phyloP scores from a whole-genome alignment of 1,140 invertebrate genomes.

The Ladona fulva region DNA sequence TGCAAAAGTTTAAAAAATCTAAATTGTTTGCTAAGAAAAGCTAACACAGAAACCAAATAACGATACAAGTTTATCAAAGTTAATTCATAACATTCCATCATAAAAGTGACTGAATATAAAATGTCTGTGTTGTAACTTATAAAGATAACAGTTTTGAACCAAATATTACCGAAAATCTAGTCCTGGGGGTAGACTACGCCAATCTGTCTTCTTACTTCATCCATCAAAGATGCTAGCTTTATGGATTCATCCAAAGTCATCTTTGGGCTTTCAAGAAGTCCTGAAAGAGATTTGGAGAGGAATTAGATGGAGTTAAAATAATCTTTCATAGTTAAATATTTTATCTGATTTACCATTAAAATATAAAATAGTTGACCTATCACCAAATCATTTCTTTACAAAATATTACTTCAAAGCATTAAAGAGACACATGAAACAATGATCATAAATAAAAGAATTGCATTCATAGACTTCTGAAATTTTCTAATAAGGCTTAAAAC shows the following conservation, averaged over 20 bases:
- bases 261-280: constrained; percentile 29
- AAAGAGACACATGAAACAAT: no score
- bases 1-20: not conserved
- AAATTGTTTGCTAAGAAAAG: not conserved
- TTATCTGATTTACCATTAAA: no score
- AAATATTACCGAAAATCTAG: not conserved
- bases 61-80: not conserved
- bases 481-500: no score
- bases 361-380: no score
- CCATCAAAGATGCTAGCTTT: constrained; percentile 30
- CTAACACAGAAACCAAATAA: not conserved
- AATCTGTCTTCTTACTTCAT: constrained; percentile 32
- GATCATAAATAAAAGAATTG: no score
- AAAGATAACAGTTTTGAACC: constrained; percentile 7
- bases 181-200: constrained; percentile 32
- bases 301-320: no score
- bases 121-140: not conserved
- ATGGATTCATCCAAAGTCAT: constrained; percentile 31
- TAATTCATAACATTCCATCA: not conserved
- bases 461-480: no score
- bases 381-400: no score
- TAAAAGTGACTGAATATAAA: not conserved
- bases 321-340: no score
- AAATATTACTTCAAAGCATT: no score
- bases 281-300: constrained; percentile 19